A percentile compares a stretch with the other conserved stretches of the same genome.
Evolutionary conservation across 2,888 invertebrate genomes (phyloP).

Genomic region (Xiphydria camelus): DNA sequence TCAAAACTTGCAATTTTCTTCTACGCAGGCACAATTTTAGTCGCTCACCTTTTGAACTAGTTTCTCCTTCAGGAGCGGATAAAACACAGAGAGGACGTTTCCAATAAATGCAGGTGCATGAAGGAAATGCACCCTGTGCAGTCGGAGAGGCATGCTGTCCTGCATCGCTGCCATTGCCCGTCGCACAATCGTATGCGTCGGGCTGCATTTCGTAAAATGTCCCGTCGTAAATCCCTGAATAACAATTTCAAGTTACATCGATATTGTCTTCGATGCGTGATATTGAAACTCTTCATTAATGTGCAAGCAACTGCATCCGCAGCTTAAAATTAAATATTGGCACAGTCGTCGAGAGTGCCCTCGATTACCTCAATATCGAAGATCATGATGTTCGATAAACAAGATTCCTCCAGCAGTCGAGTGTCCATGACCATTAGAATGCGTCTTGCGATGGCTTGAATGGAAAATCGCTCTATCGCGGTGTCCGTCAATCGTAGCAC

Average conservation of each 20-base stretch:
- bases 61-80: constrained; percentile 51
- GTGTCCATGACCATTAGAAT: constrained; percentile 52
- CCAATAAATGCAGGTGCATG: constrained; percentile 47
- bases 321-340: too few relatives aligned
- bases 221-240: constrained; percentile 46
- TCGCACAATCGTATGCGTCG: constrained; percentile 46
- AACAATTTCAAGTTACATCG: background rate
- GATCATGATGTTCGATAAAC: constrained; percentile 51
- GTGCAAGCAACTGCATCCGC: background rate
- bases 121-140: constrained; percentile 46
- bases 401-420: constrained; percentile 48
- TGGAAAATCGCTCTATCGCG: constrained; percentile 45
- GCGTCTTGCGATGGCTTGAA: constrained; percentile 44
- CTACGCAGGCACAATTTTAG: background rate
- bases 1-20: background rate
- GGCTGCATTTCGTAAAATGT: constrained; percentile 50
- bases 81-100: constrained; percentile 45
- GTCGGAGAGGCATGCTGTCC: constrained; percentile 54
- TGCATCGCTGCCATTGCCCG: constrained; percentile 52
- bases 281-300: background rate
- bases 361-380: constrained; percentile 51
- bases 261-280: too few relatives aligned
- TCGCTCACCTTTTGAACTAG: constrained; percentile 48
- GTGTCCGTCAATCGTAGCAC: constrained; percentile 43
- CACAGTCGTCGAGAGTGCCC: too few relatives aligned